These are phyloP conservation scores for Lepisosteus osseus DNA, from an alignment of 2,113 vertebrate genomes.

Conservation along the genomic window DNA sequence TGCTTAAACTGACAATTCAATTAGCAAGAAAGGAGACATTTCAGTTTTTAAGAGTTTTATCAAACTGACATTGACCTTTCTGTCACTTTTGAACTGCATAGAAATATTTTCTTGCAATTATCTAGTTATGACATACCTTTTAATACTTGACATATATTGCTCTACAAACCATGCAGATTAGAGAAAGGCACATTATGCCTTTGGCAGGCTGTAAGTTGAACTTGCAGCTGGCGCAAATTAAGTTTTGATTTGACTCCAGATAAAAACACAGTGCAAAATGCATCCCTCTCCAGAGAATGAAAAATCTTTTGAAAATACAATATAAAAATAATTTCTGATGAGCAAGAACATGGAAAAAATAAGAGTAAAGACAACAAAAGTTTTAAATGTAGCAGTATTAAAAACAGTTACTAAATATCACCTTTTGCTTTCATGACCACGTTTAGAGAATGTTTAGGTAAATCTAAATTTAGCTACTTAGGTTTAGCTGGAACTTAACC, in stretches of 20 bases:
- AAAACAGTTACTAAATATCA: background rate
- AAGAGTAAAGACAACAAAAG: background rate
- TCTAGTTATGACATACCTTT: conserved; percentile 23
- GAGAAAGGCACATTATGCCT: conserved; percentile 22
- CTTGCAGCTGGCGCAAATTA: conserved; percentile 30
- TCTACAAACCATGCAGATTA: conserved; percentile 17
- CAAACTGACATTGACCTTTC: conserved; percentile 25
- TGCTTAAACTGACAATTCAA: conserved; percentile 3
- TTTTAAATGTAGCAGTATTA: background rate
- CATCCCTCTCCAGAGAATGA: conserved; percentile 1
- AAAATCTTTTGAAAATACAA: background rate
- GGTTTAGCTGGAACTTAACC: too few relatives aligned
- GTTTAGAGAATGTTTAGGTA: too few relatives aligned
- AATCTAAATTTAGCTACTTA: too few relatives aligned
- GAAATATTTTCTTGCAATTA: conserved; percentile 32
- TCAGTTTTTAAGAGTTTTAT: conserved; percentile 37
- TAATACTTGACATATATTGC: conserved; percentile 36
- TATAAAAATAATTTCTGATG: too few relatives aligned
- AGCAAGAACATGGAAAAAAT: too few relatives aligned
- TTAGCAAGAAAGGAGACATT: conserved; percentile 7
- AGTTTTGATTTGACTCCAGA: conserved; percentile 19
- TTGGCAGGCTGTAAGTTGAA: background rate
- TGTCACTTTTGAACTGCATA: conserved; percentile 30
- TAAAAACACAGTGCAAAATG: conserved; percentile 14
- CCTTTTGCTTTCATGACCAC: too few relatives aligned